phyloP scores from a whole-genome alignment of 2,113 vertebrate genomes.

The Telmatochromis sp. region DNA sequence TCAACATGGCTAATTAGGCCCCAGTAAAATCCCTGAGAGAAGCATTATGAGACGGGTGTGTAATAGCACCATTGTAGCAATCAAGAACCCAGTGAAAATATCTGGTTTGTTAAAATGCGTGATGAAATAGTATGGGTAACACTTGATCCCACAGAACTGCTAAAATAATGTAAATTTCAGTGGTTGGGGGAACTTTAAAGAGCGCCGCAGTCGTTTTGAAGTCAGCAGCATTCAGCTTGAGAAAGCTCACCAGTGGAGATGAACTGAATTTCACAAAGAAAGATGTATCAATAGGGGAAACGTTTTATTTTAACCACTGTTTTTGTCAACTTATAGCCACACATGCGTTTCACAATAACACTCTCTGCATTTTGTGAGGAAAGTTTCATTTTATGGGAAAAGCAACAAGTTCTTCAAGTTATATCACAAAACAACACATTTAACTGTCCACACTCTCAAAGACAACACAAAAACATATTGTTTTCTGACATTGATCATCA shows the following conservation, averaged over 20 bases:
- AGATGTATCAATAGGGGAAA: not conserved
- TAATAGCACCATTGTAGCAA: not conserved
- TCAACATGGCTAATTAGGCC: conserved; percentile 61
- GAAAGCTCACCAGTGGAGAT: not conserved
- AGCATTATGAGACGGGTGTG: conserved; percentile 31
- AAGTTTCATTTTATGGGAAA: not conserved
- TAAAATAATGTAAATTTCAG: not conserved
- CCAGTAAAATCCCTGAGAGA: conserved; percentile 44
- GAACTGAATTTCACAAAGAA: not conserved
- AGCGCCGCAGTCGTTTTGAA: not conserved
- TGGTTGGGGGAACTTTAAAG: not conserved
- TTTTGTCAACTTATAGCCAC: not conserved
- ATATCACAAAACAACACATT: not conserved
- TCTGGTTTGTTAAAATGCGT: conserved; percentile 7
- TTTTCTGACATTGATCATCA: not conserved
- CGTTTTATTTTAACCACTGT: not conserved
- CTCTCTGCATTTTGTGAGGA: not conserved
- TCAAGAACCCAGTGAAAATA: conserved; percentile 27
- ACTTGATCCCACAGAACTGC: not conserved
- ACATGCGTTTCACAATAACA: not conserved
- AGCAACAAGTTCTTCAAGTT: not conserved
- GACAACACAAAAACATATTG: not conserved
- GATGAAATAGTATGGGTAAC: not conserved
- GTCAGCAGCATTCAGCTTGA: not conserved
- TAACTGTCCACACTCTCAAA: not conserved